Base-by-base conservation (phyloP, 2,888 invertebrate species). In the Cryptus viduatorius region DNA sequence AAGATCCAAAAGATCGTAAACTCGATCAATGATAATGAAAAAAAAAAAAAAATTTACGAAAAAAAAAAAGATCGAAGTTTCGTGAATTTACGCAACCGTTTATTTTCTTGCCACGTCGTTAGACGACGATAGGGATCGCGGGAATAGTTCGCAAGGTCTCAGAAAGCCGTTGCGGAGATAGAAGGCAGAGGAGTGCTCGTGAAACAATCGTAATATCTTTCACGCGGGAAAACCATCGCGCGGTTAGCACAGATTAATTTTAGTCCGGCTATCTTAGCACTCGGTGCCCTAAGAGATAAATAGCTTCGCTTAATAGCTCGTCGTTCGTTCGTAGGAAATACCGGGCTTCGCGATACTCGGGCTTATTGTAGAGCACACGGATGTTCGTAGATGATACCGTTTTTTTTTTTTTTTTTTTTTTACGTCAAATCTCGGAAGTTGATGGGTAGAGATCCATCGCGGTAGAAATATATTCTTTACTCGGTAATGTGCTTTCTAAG, bases 1-100 rank as follows among this genome's bases (percentile, higher is more conserved):
- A 53, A 91, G 93, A 56, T 93, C 93, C 80, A 91, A 92, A 82
- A 93, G 92, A 83, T 92, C 93, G 79, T 92, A 93, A 86, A 87
- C 65, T 46, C n/a, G 8, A 46, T 65, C 50, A 24, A 24, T 24
- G 24, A 24, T 24, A 24, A 24, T 24, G 16, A 31, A 12, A 31
- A 59, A 46, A 19, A 24, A 1, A n/a, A 46, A 67, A 53, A 67
- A 24, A 65, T 68, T 4, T 46, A 29, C 4, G 5, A 24, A 71
- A 50, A 71, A 64, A 14, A 12, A 42, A 24, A 46, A 44, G 44
- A 19, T 53, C 29, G 69, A 46, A 31, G 37, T 61, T 69, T 14
- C 14, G 29, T 48, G 29, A 76, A 0, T 31, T 44, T 44, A 14
- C n/a, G n/a, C 4, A 29, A 44, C 29, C 31, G 73, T 16, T 73